Evolutionary conservation across 2,888 invertebrate genomes (phyloP).

Genomic region (Entomobrya multifasciata): DNA sequence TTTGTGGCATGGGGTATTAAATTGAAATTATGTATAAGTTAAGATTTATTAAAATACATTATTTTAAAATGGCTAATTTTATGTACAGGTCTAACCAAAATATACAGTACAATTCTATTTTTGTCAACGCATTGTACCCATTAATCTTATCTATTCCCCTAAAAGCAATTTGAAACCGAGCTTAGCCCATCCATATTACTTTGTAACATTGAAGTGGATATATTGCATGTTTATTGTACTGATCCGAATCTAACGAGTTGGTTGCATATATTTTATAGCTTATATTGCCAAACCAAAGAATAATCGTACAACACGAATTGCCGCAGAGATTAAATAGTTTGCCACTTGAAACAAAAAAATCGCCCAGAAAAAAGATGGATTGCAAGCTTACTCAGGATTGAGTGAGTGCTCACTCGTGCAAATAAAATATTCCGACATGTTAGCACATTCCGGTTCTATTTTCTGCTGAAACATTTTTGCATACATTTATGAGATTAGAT

Average conservation of each 20-base stretch:
- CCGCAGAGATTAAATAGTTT: slow-evolving; percentile 14
- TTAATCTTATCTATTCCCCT: slow-evolving; percentile 38
- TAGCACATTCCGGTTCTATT: slow-evolving; percentile 19
- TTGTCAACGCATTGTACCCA: slow-evolving; percentile 44
- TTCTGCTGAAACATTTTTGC: slow-evolving; percentile 32
- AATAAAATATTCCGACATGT: slow-evolving; percentile 20
- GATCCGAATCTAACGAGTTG: not conserved
- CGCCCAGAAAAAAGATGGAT: slow-evolving; percentile 8
- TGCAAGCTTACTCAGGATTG: slow-evolving; percentile 23
- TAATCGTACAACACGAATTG: not conserved
- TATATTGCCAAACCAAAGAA: not conserved
- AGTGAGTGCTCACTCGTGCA: slow-evolving; percentile 18
- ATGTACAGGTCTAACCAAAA: not conserved
- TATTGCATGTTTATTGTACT: not conserved
- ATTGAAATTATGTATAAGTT: no score
- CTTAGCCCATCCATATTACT: slow-evolving; percentile 16
- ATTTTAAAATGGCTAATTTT: not conserved
- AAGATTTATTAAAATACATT: not conserved
- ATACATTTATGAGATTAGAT: slow-evolving; percentile 33
- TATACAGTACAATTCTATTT: no score
- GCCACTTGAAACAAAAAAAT: not conserved
- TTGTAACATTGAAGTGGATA: no score
- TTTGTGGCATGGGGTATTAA: no score
- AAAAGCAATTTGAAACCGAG: slow-evolving; percentile 45
- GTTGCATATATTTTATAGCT: not conserved